phyloP scores from a whole-genome alignment of 2,113 vertebrate species.

The Pollachius pollachius region DNA sequence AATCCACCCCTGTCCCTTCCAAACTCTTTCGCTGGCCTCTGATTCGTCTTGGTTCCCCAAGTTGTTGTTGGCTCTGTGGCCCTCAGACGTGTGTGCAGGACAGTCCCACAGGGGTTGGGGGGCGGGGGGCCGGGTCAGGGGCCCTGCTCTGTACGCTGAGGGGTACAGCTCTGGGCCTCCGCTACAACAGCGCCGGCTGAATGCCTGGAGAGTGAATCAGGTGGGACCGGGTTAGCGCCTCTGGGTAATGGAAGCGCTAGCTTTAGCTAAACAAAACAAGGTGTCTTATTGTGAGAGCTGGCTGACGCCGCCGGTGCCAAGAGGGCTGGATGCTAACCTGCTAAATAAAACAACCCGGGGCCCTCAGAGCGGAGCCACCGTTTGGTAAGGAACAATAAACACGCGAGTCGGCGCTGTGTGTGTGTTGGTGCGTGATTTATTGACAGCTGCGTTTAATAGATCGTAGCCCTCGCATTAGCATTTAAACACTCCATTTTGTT shows the following conservation, averaged over 20 bases:
- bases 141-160: no score
- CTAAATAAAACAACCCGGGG: conserved; percentile 6
- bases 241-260: conserved; percentile 31
- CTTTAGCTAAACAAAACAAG: conserved; percentile 47
- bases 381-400: conserved; percentile 70
- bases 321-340: conserved; percentile 29
- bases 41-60: no score
- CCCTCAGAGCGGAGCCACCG: conserved; percentile 47
- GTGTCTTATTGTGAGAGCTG: conserved; percentile 36
- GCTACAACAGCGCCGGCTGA: no score
- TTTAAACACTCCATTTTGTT: conserved; percentile 49
- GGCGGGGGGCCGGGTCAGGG: no score
- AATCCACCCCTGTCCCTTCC: no score
- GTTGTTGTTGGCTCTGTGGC: no score
- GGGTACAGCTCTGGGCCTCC: no score
- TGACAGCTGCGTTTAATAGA: conserved; percentile 71
- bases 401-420: conserved; percentile 27
- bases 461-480: conserved; percentile 30
- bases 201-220: no score
- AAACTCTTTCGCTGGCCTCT: no score
- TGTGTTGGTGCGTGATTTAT: conserved; percentile 47
- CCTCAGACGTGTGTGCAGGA: no score
- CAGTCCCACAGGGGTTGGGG: no score
- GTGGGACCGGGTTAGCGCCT: neutral
- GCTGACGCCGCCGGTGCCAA: conserved; percentile 25